Base-by-base conservation (phyloP, 2,113 vertebrate genomes). In the Shinisaurus crocodilurus region DNA sequence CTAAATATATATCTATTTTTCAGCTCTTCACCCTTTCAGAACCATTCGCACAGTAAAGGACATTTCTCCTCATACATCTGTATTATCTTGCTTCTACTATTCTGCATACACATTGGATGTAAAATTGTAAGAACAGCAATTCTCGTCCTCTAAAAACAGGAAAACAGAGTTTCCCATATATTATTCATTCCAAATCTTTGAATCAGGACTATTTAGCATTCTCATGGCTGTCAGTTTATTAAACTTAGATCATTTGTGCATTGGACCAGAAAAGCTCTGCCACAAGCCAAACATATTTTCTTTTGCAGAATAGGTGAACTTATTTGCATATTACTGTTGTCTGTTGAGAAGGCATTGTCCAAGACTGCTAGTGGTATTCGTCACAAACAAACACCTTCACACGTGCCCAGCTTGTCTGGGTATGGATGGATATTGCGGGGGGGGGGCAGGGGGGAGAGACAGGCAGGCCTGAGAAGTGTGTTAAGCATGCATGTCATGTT, bases 1-100 rank as follows among this genome's bases (percentile, higher is more conserved):
- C 94, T 96, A 96, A 97, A 96, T 97, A 96, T 94, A 95, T 83
- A 94, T 91, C 88, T 94, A 23, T 90, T 90, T 88, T 95, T 90
- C 88, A 92, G 90, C 92, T 94, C 91, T 93, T 94, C 92, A 86
- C 83, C 5, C 18, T 87, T 70, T 92, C 88, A 86, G 40, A 95
- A 90, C 82, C 82, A 90, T 79, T 94, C 92, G 86, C 69, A 88
- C n/a, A 90, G 7, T 94, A 85, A 96, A 93, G 95, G 95, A 18
- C 88, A 96, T 96, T 96, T 84, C 90, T 81, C 82, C 43, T 94
- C 95, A 90, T 75, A 90, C 86, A 80, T 94, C 79, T 3, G 40
- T 82, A 48, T 92, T 96, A 54, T 12, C 54, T 85, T 93, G 90
- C 87, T 90, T 95, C 85, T 93, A 45, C 9, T 57, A 94, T 95